Base-by-base conservation (phyloP, 2,113 vertebrate species). In the Anarhynchus alexandrinus region DNA sequence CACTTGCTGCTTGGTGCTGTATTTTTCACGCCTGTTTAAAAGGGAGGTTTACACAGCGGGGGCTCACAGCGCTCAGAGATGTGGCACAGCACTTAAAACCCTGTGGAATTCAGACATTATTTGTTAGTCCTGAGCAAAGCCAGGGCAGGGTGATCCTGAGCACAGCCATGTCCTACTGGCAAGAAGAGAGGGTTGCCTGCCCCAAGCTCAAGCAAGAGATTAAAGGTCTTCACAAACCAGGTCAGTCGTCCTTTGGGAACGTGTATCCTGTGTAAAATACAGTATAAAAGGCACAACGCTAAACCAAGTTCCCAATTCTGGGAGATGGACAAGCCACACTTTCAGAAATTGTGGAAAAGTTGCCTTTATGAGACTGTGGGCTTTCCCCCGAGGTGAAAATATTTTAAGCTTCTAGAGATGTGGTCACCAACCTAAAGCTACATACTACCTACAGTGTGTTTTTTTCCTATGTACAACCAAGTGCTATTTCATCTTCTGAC, bases 221-320 rank as follows among this genome's bases (percentile, higher is more conserved):
- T 55, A 17, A 82, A 84, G 17, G 20, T 59, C 30, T 30, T 59
- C 62, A 67, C 23, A 25, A 69, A 42, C 12, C 1, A 0, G 43
- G 9, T 16, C 54, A 11, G 38, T 11, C 5, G 11, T 26, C 21
- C 38, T 32, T 78, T 52, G 64, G 26, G 38, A 61, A 43, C 30
- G 20, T 11, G 15, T 8, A 43, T 36, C 15, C 36, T 26, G 12
- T 1, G 8, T 43, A 34, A 72, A 32, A 42, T 26, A 15, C 1
- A 1, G 38, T 11, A 0, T 5, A 26, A 52, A 36, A 52, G 54
- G 32, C 38, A 52, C 11, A 32, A 32, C 0, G 4, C 15, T 81
- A 29, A 92, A 43, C 9, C 19, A 21, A 16, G 15, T 3, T 49
- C 61, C 49, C 25, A 5, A 29, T 64, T 66, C 49, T 27, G 61